Evolutionary conservation across 2,797 vertebrate genomes (phyloP).

Genomic region (Capromys pilorides): DNA sequence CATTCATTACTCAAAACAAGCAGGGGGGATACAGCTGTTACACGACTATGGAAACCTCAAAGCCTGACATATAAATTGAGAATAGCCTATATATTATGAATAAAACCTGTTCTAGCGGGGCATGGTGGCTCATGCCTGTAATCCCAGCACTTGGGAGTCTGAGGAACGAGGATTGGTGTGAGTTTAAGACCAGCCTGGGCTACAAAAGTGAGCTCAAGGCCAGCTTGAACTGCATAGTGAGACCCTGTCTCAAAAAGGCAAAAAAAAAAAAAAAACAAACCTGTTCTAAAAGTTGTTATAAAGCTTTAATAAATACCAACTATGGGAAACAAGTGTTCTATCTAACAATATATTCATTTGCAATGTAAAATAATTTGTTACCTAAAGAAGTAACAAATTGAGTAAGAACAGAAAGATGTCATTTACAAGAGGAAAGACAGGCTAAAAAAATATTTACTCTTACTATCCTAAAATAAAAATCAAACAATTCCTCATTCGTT

Average conservation of each 20-base stretch:
- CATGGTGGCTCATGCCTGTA: too few relatives aligned
- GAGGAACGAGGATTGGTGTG: too few relatives aligned
- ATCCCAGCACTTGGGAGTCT: too few relatives aligned
- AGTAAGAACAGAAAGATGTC: neutral
- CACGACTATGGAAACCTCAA: neutral
- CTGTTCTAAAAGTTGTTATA: slow-evolving; percentile 13
- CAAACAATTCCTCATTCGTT: neutral
- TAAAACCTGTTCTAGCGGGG: too few relatives aligned
- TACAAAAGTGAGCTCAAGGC: too few relatives aligned
- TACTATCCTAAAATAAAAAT: neutral
- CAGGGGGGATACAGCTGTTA: neutral
- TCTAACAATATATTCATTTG: neutral
- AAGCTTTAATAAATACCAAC: neutral
- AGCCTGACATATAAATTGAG: neutral
- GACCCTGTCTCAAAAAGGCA: too few relatives aligned
- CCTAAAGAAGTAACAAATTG: neutral
- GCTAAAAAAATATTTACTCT: neutral
- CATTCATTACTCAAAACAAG: neutral
- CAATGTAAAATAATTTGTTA: slow-evolving; percentile 2
- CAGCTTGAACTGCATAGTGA: too few relatives aligned
- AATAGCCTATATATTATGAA: neutral
- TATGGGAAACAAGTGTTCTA: neutral
- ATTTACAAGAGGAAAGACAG: neutral
- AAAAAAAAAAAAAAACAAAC: too few relatives aligned
- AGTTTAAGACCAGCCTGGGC: too few relatives aligned